Evolutionary conservation across 1,140 invertebrate genomes (phyloP), one percentile per base, ranked within the genome.

Genomic region (Nephotettix cincticeps): DNA sequence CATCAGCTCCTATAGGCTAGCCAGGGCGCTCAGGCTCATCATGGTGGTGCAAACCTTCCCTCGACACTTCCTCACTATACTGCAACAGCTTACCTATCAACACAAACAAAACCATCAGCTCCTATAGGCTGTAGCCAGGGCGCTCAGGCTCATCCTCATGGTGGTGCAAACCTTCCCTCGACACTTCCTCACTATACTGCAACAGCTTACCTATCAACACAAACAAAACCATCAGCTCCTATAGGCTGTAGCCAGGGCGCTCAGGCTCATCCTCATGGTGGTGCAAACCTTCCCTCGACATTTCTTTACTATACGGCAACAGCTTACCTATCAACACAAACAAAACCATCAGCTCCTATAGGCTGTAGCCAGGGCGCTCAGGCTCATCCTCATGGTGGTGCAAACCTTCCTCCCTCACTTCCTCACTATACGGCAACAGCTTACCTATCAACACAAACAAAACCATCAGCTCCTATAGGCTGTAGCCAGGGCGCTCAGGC

Each of bases 311-410:
- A n/a, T n/a, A n/a, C n/a, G n/a, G n/a, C n/a, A n/a, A n/a, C n/a
- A n/a, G n/a, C n/a, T n/a, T n/a, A n/a, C n/a, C n/a, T n/a, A 97
- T 79, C 73, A 92, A n/a, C n/a, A n/a, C n/a, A n/a, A n/a, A n/a
- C n/a, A n/a, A n/a, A n/a, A n/a, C 88, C 76, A 96, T 88, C 0
- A 98, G 80, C 83, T 98, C 95, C 75, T 91, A 90, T 1, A 98
- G 77, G 1, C 91, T 90, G 78, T 97, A 98, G 0, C 95, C 95
- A 21, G 95, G 90, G 76, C 94, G 86, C 75, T 94, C 90, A 23
- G 93, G 91, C 81, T 98, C 95, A 75, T 95, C 91, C 0, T 94
- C 95, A 81, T 98, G 95, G 81, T 97, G 92, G 83, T 95, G 94
- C 4, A 98, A 83, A 56, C 89, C 82, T 73, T 82, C 84, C 77